Base-by-base conservation (phyloP, 2,888 invertebrate genomes). In the Theretra japonica region DNA sequence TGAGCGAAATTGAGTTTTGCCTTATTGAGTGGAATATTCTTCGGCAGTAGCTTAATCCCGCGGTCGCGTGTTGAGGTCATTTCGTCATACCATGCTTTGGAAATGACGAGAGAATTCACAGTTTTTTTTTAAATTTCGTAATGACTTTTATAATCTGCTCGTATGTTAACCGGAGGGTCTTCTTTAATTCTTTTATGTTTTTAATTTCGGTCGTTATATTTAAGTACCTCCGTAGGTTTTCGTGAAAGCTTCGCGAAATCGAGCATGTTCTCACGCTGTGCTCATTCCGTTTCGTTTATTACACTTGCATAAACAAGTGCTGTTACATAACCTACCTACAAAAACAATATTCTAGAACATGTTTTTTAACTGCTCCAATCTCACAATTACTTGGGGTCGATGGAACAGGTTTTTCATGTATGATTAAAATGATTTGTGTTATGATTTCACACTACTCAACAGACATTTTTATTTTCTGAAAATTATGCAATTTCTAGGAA, bases 11-110 rank as follows among this genome's bases (percentile, higher is more conserved):
- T 84, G 86, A 80, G 82, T 82, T 86, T 86, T 75, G 78, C 86
- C 88, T 83, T 89, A 86, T 85, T 78, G 78, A 84, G 83, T 81
- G 81, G 86, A 85, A 82, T 76, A 71, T 76, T 77, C 78, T 77
- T 75, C 77, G 74, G 73, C 83, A 85, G 88, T 87, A 87, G 87
- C 88, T 86, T 85, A 84, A 86, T 87, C 21, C 75, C 71, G 73
- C 48, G 69, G 71, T 80, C 77, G 82, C 83, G 79, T 82, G 81
- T 77, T 81, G 77, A 79, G 73, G 77, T 76, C 75, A 77, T 84
- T 85, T 81, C 81, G 82, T 83, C 82, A 84, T 83, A 82, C 78
- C 77, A 76, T 73, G 73, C 73, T 84, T 81, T 75, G 74, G 76
- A 82, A 81, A 84, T 81, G 82, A 82, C 82, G 84, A 78, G 80